Conservation (phyloP, 2,888 invertebrate species). For the Drosophila monieri region DNA sequence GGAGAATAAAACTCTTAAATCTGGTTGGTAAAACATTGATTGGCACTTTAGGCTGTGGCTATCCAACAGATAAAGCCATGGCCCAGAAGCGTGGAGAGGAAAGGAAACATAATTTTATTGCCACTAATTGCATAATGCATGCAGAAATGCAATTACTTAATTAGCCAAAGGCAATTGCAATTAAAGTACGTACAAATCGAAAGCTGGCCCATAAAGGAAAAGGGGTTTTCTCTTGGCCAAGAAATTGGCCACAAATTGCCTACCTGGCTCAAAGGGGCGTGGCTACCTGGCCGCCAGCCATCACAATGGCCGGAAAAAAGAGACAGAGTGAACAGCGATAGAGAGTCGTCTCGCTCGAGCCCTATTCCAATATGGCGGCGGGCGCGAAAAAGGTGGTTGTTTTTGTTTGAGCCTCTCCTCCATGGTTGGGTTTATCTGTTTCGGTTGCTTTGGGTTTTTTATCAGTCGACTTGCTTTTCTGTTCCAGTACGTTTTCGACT, state of each 20-base stretch:
- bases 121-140: conserved; percentile 75
- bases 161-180: conserved; percentile 69
- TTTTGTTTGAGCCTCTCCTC: conserved; percentile 23
- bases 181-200: conserved; percentile 66
- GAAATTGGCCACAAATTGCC: conserved; percentile 16
- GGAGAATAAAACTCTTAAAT: conserved; percentile 54
- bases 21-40: conserved; percentile 55
- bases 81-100: conserved; percentile 48
- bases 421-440: conserved; percentile 25
- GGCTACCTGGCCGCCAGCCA: conserved; percentile 50
- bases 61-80: conserved; percentile 3
- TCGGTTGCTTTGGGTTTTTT: conserved; percentile 57
- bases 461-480: conserved; percentile 59
- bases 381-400: conserved; percentile 48
- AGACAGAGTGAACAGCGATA: conserved; percentile 38
- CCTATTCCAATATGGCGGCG: conserved; percentile 3
- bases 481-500: conserved; percentile 67
- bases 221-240: conserved; percentile 51
- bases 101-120: conserved; percentile 66
- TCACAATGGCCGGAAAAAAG: conserved; percentile 7
- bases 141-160: conserved; percentile 69
- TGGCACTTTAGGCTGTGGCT: conserved; percentile 22
- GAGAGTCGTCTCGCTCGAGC: conserved; percentile 30
- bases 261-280: conserved; percentile 67
- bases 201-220: conserved; percentile 64